Conservation (phyloP, 2,797 vertebrate species). For the Lophotriccus pileatus region DNA sequence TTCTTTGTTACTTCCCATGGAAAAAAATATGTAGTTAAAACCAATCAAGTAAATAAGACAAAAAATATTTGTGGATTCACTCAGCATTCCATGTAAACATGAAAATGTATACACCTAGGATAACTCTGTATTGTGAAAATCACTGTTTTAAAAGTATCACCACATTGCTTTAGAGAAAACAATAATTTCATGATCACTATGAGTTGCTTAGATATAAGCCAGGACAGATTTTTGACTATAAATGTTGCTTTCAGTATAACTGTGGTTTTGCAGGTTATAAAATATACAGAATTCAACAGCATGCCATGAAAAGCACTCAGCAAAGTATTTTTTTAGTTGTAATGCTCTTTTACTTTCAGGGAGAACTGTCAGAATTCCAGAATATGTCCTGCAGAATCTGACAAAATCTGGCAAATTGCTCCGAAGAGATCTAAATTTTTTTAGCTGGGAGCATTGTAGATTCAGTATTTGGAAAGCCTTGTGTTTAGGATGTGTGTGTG, state of each 20-base stretch:
- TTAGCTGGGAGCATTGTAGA: background rate
- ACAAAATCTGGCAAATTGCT: conserved; percentile 9
- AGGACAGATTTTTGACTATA: background rate
- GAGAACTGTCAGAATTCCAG: background rate
- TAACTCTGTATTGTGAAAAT: background rate
- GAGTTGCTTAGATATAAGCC: background rate
- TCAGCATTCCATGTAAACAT: background rate
- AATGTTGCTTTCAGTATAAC: background rate
- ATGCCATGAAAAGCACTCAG: background rate
- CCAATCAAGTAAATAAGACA: background rate
- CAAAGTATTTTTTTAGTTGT: background rate
- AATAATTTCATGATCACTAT: background rate
- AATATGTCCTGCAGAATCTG: background rate
- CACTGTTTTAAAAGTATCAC: background rate
- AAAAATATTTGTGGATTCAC: background rate
- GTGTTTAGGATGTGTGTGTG: background rate
- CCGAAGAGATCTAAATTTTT: background rate
- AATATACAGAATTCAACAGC: background rate
- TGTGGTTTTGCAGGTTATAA: background rate
- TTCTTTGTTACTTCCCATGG: background rate
- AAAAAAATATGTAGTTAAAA: background rate
- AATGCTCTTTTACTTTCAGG: background rate
- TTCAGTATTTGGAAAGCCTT: conserved; percentile 13
- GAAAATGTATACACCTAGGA: background rate
- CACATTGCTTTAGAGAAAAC: background rate